phyloP scores from a whole-genome alignment of 2,797 vertebrate genomes.

The Acanthurus tractus region DNA sequence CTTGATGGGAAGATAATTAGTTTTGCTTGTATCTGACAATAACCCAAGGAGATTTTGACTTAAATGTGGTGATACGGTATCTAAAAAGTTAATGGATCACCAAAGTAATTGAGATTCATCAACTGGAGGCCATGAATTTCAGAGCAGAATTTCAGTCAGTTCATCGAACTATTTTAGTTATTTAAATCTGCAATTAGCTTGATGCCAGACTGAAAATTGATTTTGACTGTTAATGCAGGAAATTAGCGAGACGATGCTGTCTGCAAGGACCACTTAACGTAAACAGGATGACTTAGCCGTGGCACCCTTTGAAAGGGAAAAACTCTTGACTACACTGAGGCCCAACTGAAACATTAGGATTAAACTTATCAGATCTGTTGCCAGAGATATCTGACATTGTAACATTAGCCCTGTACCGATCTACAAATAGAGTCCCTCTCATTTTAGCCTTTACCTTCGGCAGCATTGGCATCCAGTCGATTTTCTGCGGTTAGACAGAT shows the following conservation, averaged over 20 bases:
- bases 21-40: neutral
- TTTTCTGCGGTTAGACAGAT: constrained; percentile 41
- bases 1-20: neutral
- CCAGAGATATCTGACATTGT: constrained; percentile 59
- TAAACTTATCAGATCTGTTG: constrained; percentile 64
- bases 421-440: constrained; percentile 66
- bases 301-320: constrained; percentile 52
- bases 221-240: constrained; percentile 36
- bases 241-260: constrained; percentile 36
- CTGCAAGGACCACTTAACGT: constrained; percentile 31
- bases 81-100: neutral
- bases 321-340: constrained; percentile 51
- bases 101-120: neutral
- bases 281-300: constrained; percentile 54
- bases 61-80: neutral
- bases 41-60: neutral
- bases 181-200: neutral
- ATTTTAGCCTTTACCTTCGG: constrained; percentile 54
- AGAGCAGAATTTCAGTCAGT: neutral
- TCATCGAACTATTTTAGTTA: neutral
- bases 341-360: constrained; percentile 66
- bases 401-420: constrained; percentile 46
- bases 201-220: constrained; percentile 18
- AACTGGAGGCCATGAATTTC: neutral
- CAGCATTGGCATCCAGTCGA: constrained; percentile 20